phyloP scores from a whole-genome alignment of 2,113 vertebrate species.

The Crocuta crocuta region DNA sequence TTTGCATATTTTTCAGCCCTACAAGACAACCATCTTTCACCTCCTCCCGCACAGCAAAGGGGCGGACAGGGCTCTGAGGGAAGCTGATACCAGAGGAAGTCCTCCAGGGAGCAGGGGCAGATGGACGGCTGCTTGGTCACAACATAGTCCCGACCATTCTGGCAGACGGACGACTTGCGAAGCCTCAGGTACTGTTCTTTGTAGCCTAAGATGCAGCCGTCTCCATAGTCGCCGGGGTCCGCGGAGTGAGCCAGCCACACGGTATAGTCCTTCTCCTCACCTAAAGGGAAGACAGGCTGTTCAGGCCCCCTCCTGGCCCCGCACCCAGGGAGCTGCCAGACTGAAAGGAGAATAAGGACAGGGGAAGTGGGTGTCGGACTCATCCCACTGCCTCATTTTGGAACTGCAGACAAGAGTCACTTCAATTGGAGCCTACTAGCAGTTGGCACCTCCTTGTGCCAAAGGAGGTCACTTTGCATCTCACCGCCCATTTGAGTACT shows the following conservation, averaged over 20 bases:
- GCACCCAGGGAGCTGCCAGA: slow-evolving; percentile 12
- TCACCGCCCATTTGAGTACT: background rate
- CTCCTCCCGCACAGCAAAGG: background rate
- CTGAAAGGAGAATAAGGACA: background rate
- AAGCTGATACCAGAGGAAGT: slow-evolving; percentile 93
- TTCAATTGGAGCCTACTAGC: background rate
- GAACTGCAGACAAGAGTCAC: background rate
- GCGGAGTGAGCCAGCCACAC: slow-evolving; percentile 95
- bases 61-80: background rate
- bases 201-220: slow-evolving; percentile 95
- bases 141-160: slow-evolving; percentile 92
- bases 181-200: slow-evolving; percentile 93
- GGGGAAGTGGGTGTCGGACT: background rate
- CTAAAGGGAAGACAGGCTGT: slow-evolving; percentile 80
- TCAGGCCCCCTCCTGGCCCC: background rate
- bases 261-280: slow-evolving; percentile 91
- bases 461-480: background rate
- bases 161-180: slow-evolving; percentile 93
- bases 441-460: background rate
- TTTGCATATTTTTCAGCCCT: background rate
- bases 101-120: slow-evolving; percentile 92
- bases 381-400: background rate
- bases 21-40: background rate
- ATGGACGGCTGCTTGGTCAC: slow-evolving; percentile 89
- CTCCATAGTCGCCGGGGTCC: slow-evolving; percentile 87